phyloP scores from a whole-genome alignment of 1,140 invertebrate genomes.

The Laupala kohalensis region DNA sequence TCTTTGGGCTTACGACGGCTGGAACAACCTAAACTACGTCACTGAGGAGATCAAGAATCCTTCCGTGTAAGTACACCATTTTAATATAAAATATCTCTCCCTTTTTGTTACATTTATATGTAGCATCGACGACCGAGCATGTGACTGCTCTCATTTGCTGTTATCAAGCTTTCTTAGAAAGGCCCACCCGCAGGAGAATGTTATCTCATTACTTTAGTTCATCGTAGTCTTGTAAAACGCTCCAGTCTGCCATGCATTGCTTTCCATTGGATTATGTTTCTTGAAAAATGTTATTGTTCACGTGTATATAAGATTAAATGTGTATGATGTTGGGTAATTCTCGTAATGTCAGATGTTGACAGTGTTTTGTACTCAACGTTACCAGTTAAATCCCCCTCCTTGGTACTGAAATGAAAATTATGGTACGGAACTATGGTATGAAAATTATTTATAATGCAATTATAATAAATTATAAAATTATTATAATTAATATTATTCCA shows the following conservation, averaged over 20 bases:
- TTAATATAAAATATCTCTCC: neutral
- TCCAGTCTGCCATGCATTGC: neutral
- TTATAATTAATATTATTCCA: too few species aligned
- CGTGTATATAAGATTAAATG: too few species aligned
- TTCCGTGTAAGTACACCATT: slow-evolving; percentile 57
- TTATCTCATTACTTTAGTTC: neutral
- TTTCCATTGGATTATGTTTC: neutral
- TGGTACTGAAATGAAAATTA: too few species aligned
- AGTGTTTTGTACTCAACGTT: too few species aligned
- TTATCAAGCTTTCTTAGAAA: neutral
- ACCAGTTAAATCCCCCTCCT: too few species aligned
- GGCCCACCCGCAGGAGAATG: neutral
- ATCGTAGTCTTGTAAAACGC: neutral
- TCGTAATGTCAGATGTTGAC: neutral
- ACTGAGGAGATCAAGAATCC: slow-evolving; percentile 98
- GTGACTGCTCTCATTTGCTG: neutral
- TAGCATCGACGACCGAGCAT: neutral
- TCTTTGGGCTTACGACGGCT: slow-evolving; percentile 97
- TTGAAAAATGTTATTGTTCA: neutral
- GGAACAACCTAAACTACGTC: slow-evolving; percentile 98
- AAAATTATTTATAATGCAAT: too few species aligned
- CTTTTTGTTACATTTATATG: too few species aligned
- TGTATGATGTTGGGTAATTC: neutral
- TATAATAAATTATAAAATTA: too few species aligned
- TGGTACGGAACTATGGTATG: too few species aligned